These are phyloP conservation scores for Oxygymnocypris stewartii DNA, from an alignment of 2,113 vertebrate species.

Conservation along the genomic window DNA sequence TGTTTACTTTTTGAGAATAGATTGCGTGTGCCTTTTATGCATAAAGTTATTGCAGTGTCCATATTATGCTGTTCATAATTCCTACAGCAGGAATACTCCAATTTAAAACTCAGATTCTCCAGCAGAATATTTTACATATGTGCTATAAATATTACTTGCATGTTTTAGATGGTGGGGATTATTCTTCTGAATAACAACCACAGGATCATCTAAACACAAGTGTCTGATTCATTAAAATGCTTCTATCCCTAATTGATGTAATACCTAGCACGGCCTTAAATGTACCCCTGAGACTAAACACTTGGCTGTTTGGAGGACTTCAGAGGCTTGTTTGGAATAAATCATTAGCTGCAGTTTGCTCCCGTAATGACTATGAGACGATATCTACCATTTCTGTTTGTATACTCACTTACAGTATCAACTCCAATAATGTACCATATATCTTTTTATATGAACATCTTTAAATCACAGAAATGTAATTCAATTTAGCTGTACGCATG, in stretches of 20 bases:
- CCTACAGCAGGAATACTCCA: background rate
- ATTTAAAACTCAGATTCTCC: background rate
- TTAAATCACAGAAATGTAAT: constrained; percentile 31
- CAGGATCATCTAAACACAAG: constrained; percentile 63
- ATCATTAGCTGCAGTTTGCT: constrained; percentile 73
- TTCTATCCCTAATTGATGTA: constrained; percentile 70
- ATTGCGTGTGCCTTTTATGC: background rate
- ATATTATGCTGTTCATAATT: background rate
- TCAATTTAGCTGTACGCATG: background rate
- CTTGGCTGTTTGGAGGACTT: constrained; percentile 65
- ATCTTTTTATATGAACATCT: constrained; percentile 26
- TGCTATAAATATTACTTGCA: background rate
- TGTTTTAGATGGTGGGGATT: background rate
- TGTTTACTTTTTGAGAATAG: background rate
- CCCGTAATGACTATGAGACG: constrained; percentile 66
- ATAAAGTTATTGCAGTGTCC: background rate
- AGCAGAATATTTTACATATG: background rate
- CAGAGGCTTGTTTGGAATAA: constrained; percentile 63
- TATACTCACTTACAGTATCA: constrained; percentile 15
- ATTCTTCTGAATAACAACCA: constrained; percentile 49
- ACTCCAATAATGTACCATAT: constrained; percentile 9
- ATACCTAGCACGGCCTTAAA: constrained; percentile 54
- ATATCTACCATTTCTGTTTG: constrained; percentile 23
- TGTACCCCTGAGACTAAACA: constrained; percentile 67
- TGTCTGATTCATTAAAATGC: constrained; percentile 65